Evolutionary conservation across 1,140 invertebrate species (phyloP).

Genomic region (Pseudomyrmex sp.): DNA sequence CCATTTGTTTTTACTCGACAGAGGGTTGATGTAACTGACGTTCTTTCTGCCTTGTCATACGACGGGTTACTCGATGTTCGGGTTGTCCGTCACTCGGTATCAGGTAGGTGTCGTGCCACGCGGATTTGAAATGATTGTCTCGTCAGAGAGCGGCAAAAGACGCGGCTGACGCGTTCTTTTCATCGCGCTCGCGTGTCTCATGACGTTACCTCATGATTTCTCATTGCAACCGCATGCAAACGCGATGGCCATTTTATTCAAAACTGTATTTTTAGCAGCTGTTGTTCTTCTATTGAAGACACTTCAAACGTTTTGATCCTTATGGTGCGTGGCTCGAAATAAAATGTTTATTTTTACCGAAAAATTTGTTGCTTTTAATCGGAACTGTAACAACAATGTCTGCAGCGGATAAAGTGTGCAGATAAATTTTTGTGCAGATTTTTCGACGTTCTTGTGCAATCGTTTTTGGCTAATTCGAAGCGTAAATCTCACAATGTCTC

Average conservation of each 20-base stretch:
- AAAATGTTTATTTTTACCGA: conserved; percentile 41
- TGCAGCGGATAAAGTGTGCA: conserved; percentile 4
- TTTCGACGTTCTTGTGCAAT: conserved; percentile 8
- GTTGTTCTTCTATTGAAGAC: background rate
- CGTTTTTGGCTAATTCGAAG: background rate
- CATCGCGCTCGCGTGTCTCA: conserved; percentile 33
- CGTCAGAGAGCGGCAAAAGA: conserved; percentile 36
- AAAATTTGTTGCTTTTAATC: background rate
- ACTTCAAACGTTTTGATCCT: conserved; percentile 12
- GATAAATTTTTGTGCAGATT: conserved; percentile 33
- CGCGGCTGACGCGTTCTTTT: conserved; percentile 44
- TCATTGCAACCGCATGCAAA: background rate
- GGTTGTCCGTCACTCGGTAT: conserved; percentile 53
- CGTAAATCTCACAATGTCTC: conserved; percentile 3
- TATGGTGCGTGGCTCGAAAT: background rate
- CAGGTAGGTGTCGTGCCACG: conserved; percentile 49
- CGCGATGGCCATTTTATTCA: background rate
- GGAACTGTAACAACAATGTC: conserved; percentile 26
- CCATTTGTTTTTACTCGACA: conserved; percentile 60
- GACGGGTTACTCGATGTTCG: conserved; percentile 51
- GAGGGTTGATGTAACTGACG: conserved; percentile 56
- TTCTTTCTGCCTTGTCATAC: conserved; percentile 57
- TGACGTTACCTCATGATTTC: conserved; percentile 21
- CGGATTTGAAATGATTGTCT: conserved; percentile 58
- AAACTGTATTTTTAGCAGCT: conserved; percentile 1